These are phyloP conservation scores for Diogma glabrata DNA, from an alignment of 2,888 invertebrate species.

Conservation along the genomic window DNA sequence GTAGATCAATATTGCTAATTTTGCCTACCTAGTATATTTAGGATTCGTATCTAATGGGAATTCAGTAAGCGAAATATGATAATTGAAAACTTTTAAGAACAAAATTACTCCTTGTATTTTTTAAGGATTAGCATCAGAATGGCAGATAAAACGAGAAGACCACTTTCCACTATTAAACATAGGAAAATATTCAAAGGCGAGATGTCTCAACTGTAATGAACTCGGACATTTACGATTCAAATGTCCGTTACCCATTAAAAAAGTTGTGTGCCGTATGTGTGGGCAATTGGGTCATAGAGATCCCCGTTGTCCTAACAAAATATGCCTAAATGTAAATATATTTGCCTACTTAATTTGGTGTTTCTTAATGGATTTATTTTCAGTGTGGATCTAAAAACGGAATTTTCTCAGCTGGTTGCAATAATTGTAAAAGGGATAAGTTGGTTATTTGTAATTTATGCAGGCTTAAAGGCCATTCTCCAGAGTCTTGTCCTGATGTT, in stretches of 20 bases:
- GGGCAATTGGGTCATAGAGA: constrained; percentile 53
- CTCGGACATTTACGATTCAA: constrained; percentile 48
- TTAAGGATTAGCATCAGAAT: constrained; percentile 23
- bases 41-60: no score
- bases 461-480: constrained; percentile 48
- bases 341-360: neutral
- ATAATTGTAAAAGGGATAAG: constrained; percentile 41
- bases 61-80: no score
- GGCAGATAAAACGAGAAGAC: constrained; percentile 29
- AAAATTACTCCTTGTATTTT: constrained; percentile 1
- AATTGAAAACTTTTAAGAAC: neutral
- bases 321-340: constrained; percentile 57
- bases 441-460: constrained; percentile 46
- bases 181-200: constrained; percentile 26
- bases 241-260: constrained; percentile 45
- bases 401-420: constrained; percentile 46
- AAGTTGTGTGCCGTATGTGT: constrained; percentile 52
- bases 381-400: constrained; percentile 55
- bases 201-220: constrained; percentile 53
- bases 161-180: constrained; percentile 22
- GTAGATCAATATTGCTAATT: no score
- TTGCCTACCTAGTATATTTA: no score
- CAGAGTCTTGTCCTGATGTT: constrained; percentile 53
- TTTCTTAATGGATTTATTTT: constrained; percentile 22
- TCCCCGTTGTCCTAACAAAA: constrained; percentile 53